Percentiles rank a stretch among this genome's conserved stretches.
phyloP scores from a whole-genome alignment of 2,113 vertebrate genomes.

The Bujurquina vittata region DNA sequence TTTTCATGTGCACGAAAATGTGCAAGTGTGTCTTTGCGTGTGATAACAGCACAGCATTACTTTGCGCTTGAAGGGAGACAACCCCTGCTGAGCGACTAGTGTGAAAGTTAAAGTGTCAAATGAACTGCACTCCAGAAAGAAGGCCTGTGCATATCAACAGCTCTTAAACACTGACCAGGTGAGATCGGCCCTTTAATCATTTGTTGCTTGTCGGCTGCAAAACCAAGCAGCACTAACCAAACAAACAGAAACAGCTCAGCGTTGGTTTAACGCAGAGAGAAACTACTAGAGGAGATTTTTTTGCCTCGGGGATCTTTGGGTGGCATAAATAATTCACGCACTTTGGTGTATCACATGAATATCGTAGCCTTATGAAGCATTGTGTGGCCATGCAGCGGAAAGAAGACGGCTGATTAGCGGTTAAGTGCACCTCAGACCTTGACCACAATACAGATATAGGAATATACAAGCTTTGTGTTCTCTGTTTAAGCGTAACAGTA shows the following conservation, averaged over 20 bases:
- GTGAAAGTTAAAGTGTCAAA: conserved; percentile 37
- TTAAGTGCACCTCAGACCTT: conserved; percentile 21
- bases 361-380: background rate
- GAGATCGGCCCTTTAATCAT: conserved; percentile 35
- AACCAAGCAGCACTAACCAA: background rate
- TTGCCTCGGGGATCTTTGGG: conserved; percentile 10
- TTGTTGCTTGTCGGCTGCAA: background rate
- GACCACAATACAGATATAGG: background rate
- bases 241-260: background rate
- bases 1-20: conserved; percentile 37
- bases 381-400: background rate
- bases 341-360: background rate
- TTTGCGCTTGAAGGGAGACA: conserved; percentile 20
- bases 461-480: background rate
- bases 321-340: conserved; percentile 20
- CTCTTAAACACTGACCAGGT: conserved; percentile 27
- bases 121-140: conserved; percentile 25
- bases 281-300: conserved; percentile 10
- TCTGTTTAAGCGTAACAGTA: conserved; percentile 2
- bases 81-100: conserved; percentile 22
- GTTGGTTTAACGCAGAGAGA: background rate
- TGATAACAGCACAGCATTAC: conserved; percentile 7
- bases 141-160: background rate
- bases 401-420: conserved; percentile 10
- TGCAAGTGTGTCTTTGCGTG: conserved; percentile 2